Base-by-base conservation (phyloP, 2,797 vertebrate genomes). In the Oryzias dopingdopingensis region DNA sequence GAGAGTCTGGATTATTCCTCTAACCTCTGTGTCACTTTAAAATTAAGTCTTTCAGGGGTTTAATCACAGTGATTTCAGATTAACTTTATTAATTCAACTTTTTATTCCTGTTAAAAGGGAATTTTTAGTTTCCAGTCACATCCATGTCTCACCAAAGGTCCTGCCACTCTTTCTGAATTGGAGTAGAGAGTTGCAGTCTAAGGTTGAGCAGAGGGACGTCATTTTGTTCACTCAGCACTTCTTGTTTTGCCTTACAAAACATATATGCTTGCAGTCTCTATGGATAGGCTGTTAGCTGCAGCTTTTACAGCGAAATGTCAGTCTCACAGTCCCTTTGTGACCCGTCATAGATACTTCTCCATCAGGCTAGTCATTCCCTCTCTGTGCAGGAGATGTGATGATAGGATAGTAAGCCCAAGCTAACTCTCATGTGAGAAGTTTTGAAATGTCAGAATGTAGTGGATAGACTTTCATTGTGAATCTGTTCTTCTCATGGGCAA, bases 291-390 rank as follows among this genome's bases (percentile, higher is more conserved):
- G 74, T 84, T 85, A 81, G 61, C 70, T 53, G 14, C 54, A 76
- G 65, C 61, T 67, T 68, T 57, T 32, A 53, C 52, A 58, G 50
- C 64, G 77, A 77, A 87, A 87, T 80, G 78, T 79, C 82, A 77
- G 40, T 52, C 54, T 65, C 44, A 23, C 47, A 74, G 17, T 74
- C 69, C 66, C 62, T 51, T 17, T 37, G 70, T 24, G 62, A 61
- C 67, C 59, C 6, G 22, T 52, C 52, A 41, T 12, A 15, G 22
- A 59, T 56, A 77, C 59, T 29, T 64, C 66, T 71, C 74, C 14
- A 12, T 76, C 67, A 43, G 51, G 42, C 52, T 15, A 6, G 56
- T 49, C 49, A 18, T 37, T n/a, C 57, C 54, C 59, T 71, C 62
- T 80, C 56, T 2, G 46, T 63, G 51, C 52, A 47, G 59, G 22